Evolutionary conservation across 1,140 invertebrate genomes (phyloP), one percentile per base, ranked within the genome.

Genomic region (Lasaia peninsularis): DNA sequence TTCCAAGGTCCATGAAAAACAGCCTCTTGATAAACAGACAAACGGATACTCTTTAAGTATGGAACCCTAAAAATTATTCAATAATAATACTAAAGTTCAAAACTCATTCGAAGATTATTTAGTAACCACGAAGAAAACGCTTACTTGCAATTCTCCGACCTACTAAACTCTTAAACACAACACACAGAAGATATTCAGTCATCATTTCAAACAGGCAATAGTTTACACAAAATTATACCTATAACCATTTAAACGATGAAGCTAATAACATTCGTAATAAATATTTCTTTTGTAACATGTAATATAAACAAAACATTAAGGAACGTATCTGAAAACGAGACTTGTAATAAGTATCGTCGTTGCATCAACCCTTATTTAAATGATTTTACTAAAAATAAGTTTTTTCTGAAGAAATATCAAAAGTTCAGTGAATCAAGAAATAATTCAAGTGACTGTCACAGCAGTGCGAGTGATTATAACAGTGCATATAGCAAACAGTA

Each of bases 401-500:
- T 78, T 24, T 60, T 75, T 58, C 33, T 80, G 4, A 61, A 69
- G 11, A 76, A 67, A 24, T 70, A 60, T 12, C 60, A 69, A 10
- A 70, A 65, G 20, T 70, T 65, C 53, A 60, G 66, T 51, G 76
- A 76, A 28, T 68, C 67, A 51, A 37, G 72, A n/a, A 67, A 65
- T 16, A 73, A 79, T 58, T 54, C 68, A 0, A 79, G 69, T 62
- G 67, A 78, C 16, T 82, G 79, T 62, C 24, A 55, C 11, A 7
- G 11, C 11, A 49, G 55, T 24, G 58, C 48, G 1, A 69, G 57
- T 61, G 35, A 48, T 44, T 33, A 32, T 10, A 34, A 20, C 20
- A 37, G 20, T 37, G 40, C 49, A 1, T 71, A 69, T 56, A 58
- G 65, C 1, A 63, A 51, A 20, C 54, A 62, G 14, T 67, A 81